These are phyloP conservation scores for Nebria brevicollis DNA, from an alignment of 2,888 invertebrate species.

Conservation along the genomic window DNA sequence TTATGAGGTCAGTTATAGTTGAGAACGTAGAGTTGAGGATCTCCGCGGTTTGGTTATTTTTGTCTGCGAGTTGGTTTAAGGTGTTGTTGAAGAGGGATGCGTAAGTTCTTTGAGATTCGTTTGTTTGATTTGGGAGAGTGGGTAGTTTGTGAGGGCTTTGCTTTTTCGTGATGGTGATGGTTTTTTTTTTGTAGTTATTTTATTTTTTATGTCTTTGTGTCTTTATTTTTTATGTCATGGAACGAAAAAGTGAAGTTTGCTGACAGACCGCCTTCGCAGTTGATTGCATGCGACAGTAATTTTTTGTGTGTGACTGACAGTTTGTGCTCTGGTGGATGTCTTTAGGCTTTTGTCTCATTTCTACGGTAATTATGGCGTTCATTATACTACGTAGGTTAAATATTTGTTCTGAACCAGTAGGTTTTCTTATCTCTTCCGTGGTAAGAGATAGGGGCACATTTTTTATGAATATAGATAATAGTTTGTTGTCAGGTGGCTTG, in stretches of 20 bases:
- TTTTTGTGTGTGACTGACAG: conserved; percentile 24
- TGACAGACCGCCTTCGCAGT: conserved; percentile 19
- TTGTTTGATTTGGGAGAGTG: background rate
- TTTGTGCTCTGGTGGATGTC: conserved; percentile 25
- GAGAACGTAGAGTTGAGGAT: background rate
- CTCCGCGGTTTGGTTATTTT: background rate
- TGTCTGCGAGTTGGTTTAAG: background rate
- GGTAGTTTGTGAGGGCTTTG: too few species aligned
- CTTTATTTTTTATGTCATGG: conserved; percentile 17
- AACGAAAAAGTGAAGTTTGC: too few species aligned
- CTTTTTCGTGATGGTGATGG: background rate
- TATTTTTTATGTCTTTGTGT: conserved; percentile 17
- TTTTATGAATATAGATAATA: conserved; percentile 24
- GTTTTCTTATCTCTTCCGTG: conserved; percentile 12
- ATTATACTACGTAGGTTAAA: conserved; percentile 19
- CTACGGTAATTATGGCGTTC: conserved; percentile 16
- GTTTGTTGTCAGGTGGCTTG: conserved; percentile 6
- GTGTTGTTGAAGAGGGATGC: background rate
- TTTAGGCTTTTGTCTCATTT: conserved; percentile 13
- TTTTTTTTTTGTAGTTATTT: conserved; percentile 17
- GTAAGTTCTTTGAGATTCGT: background rate
- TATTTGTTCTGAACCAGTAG: conserved; percentile 5
- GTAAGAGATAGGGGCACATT: background rate
- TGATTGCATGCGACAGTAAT: conserved; percentile 15
- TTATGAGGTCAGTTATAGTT: background rate